Evolutionary conservation across 2,797 vertebrate genomes (phyloP).

Genomic region (Coregonus ussuriensis): DNA sequence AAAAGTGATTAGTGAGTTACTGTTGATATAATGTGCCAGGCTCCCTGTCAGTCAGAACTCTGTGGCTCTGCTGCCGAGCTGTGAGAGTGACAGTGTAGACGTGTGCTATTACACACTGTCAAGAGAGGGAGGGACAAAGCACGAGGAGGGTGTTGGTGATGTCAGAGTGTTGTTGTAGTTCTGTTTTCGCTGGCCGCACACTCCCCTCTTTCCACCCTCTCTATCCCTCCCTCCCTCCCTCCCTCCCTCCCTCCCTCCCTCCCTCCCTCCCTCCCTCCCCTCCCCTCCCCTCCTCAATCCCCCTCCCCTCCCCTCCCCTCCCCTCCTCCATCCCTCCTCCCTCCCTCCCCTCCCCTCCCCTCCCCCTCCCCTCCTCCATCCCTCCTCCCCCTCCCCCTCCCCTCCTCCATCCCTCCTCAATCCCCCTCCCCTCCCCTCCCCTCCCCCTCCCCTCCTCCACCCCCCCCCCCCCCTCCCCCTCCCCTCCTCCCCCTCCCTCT

Average conservation of each 20-base stretch:
- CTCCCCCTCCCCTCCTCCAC: slow-evolving; percentile 33
- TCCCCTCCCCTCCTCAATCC: slow-evolving; percentile 51
- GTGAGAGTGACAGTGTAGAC: slow-evolving; percentile 39
- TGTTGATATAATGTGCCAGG: neutral
- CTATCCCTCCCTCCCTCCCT: slow-evolving; percentile 32
- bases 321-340: slow-evolving; percentile 41
- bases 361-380: slow-evolving; percentile 47
- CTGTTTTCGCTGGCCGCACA: slow-evolving; percentile 64
- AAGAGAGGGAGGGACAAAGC: slow-evolving; percentile 62
- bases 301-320: slow-evolving; percentile 22
- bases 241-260: slow-evolving; percentile 42
- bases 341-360: slow-evolving; percentile 62
- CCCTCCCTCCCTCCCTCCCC: slow-evolving; percentile 54
- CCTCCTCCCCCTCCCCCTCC: slow-evolving; percentile 6
- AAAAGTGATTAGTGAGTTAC: neutral
- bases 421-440: slow-evolving; percentile 59
- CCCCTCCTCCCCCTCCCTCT: slow-evolving; percentile 70
- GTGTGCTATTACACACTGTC: slow-evolving; percentile 60
- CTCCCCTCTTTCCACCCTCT: slow-evolving; percentile 57
- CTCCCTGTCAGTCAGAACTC: neutral
- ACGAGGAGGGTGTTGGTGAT: slow-evolving; percentile 52
- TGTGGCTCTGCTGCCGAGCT: slow-evolving; percentile 13
- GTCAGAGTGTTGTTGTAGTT: slow-evolving; percentile 68
- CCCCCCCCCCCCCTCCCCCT: neutral
- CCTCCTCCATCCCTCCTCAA: slow-evolving; percentile 35